Conservation (phyloP, 2,888 invertebrate genomes). For the Dysmachus trigonus region DNA sequence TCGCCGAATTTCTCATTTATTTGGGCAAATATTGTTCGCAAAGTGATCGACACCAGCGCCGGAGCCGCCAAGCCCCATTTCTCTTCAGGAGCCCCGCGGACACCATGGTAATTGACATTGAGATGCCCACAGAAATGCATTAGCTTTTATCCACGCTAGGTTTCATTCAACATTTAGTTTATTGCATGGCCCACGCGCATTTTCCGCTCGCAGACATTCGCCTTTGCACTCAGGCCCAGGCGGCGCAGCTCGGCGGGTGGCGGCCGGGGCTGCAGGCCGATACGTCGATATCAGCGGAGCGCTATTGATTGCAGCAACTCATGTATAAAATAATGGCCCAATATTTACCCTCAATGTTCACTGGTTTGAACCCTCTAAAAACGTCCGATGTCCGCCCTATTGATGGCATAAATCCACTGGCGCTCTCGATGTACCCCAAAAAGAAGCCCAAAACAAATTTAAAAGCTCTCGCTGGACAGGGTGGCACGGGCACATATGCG, state of each 20-base stretch:
- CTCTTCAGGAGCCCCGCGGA: neutral
- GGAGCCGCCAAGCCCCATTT: neutral
- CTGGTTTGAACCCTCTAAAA: slow-evolving; percentile 49
- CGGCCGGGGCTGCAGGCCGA: neutral
- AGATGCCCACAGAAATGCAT: slow-evolving; percentile 62
- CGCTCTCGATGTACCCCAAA: neutral
- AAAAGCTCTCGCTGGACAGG: slow-evolving; percentile 8
- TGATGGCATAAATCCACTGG: slow-evolving; percentile 42
- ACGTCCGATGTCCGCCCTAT: slow-evolving; percentile 41
- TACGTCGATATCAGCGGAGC: slow-evolving; percentile 43
- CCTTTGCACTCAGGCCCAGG: neutral
- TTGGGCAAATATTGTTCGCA: neutral
- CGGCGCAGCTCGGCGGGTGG: neutral
- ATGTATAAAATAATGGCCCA: slow-evolving; percentile 60
- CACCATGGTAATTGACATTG: slow-evolving; percentile 56
- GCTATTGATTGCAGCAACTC: slow-evolving; percentile 57
- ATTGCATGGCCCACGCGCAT: slow-evolving; percentile 45
- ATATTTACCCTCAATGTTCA: slow-evolving; percentile 57
- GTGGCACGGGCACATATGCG: neutral
- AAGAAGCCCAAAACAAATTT: slow-evolving; percentile 18
- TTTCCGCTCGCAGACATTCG: slow-evolving; percentile 29
- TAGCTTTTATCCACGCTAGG: slow-evolving; percentile 58
- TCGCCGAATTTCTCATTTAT: neutral
- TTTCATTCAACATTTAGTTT: slow-evolving; percentile 54
- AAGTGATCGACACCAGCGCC: neutral